Percentiles rank a stretch among this genome's conserved stretches.
Evolutionary conservation across 2,888 invertebrate species (phyloP).

Genomic region (Drosophila formosana): DNA sequence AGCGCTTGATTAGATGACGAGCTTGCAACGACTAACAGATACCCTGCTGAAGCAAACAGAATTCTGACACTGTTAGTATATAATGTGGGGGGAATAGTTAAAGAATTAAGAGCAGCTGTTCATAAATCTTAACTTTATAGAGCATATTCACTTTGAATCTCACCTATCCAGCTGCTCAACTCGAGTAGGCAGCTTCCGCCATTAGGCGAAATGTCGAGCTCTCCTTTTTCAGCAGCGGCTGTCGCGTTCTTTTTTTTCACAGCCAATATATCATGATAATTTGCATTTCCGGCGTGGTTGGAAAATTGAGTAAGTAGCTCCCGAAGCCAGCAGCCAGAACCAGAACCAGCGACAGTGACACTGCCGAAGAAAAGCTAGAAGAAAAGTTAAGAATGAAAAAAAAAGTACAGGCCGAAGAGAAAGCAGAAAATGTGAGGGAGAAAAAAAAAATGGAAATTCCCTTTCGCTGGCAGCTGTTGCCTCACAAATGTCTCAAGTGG

Average conservation of each 20-base stretch:
- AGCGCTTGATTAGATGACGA: slow-evolving; percentile 20
- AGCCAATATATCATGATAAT: slow-evolving; percentile 83
- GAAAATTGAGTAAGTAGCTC: slow-evolving; percentile 73
- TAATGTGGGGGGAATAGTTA: not conserved
- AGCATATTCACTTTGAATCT: not conserved
- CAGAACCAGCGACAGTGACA: slow-evolving; percentile 8
- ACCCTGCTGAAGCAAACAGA: slow-evolving; percentile 24
- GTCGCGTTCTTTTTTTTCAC: slow-evolving; percentile 72
- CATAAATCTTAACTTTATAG: not conserved
- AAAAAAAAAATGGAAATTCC: slow-evolving; percentile 47
- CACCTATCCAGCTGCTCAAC: slow-evolving; percentile 7
- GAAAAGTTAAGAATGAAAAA: not conserved
- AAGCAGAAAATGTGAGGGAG: slow-evolving; percentile 15
- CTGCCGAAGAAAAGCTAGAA: slow-evolving; percentile 2
- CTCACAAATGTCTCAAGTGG: slow-evolving; percentile 83
- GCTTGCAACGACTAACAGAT: slow-evolving; percentile 11
- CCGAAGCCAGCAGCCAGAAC: slow-evolving; percentile 20
- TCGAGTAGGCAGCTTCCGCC: slow-evolving; percentile 23
- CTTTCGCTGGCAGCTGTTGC: slow-evolving; percentile 76
- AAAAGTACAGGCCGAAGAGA: slow-evolving; percentile 8
- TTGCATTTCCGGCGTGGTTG: slow-evolving; percentile 77
- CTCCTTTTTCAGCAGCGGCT: slow-evolving; percentile 48
- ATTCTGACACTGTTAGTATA: not conserved
- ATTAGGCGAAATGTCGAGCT: slow-evolving; percentile 31
- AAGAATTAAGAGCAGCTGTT: not conserved